Conservation (phyloP, 2,113 vertebrate genomes). For the Progne subis region DNA sequence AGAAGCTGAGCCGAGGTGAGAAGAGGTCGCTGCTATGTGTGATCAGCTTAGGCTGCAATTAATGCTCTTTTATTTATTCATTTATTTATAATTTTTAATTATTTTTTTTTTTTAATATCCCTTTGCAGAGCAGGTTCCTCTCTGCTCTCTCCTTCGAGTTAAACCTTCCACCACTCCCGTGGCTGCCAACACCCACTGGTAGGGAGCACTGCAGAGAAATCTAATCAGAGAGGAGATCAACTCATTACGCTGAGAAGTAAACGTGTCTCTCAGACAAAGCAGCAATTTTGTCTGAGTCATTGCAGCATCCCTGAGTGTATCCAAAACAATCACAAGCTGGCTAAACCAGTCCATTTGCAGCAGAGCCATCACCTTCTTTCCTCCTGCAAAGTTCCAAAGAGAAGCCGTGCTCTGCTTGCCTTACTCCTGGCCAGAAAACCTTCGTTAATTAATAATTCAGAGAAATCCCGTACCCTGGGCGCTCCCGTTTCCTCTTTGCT, state of each 20-base stretch:
- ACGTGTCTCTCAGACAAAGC: conserved; percentile 68
- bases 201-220: conserved; percentile 45
- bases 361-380: conserved; percentile 57
- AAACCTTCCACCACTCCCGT: conserved; percentile 56
- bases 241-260: conserved; percentile 62
- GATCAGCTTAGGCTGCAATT: background rate
- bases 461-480: background rate
- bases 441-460: conserved; percentile 1
- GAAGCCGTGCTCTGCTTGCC: background rate
- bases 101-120: background rate
- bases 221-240: conserved; percentile 55
- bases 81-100: background rate
- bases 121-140: conserved; percentile 40
- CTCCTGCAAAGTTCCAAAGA: background rate
- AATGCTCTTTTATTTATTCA: background rate
- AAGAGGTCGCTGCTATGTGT: background rate
- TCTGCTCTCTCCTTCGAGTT: conserved; percentile 35
- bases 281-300: conserved; percentile 69
- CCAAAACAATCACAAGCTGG: conserved; percentile 66
- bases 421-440: background rate
- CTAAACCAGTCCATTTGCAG: conserved; percentile 61
- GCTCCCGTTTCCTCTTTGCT: background rate
- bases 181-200: conserved; percentile 58
- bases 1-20: background rate
- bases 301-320: conserved; percentile 61